phyloP scores from a whole-genome alignment of 2,888 invertebrate genomes.

The Seira musarum region DNA sequence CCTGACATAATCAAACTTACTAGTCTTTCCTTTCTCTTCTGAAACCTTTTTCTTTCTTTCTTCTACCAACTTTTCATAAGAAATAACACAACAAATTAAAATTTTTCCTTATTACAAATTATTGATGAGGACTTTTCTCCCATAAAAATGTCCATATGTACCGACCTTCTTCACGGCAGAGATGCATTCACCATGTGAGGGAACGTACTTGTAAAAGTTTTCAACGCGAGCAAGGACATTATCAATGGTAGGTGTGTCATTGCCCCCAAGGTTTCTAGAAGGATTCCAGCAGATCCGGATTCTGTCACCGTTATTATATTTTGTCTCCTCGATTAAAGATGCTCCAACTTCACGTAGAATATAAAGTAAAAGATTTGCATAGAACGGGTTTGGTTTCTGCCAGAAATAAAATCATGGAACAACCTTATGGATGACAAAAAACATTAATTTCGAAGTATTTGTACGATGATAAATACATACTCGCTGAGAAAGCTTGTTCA shows the following conservation, averaged over 20 bases:
- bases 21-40: too few relatives aligned
- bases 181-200: not conserved
- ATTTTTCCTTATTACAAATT: too few relatives aligned
- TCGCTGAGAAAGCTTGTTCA: conserved; percentile 4
- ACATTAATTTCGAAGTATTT: too few relatives aligned
- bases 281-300: not conserved
- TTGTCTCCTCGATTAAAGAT: not conserved
- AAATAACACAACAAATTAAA: too few relatives aligned
- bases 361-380: conserved; percentile 30
- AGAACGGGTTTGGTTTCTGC: conserved; percentile 17
- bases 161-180: not conserved
- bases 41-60: too few relatives aligned
- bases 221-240: conserved; percentile 19
- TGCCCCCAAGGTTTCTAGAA: not conserved
- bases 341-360: conserved; percentile 24
- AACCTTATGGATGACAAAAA: too few relatives aligned
- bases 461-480: too few relatives aligned
- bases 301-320: not conserved
- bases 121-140: too few relatives aligned
- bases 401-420: too few relatives aligned
- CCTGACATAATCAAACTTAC: too few relatives aligned
- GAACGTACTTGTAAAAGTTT: not conserved
- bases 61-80: too few relatives aligned
- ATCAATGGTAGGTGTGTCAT: conserved; percentile 26
- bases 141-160: too few relatives aligned